Evolutionary conservation across 2,797 vertebrate species (phyloP), one percentile per base, ranked within the genome.

Genomic region (Selene dorsalis): DNA sequence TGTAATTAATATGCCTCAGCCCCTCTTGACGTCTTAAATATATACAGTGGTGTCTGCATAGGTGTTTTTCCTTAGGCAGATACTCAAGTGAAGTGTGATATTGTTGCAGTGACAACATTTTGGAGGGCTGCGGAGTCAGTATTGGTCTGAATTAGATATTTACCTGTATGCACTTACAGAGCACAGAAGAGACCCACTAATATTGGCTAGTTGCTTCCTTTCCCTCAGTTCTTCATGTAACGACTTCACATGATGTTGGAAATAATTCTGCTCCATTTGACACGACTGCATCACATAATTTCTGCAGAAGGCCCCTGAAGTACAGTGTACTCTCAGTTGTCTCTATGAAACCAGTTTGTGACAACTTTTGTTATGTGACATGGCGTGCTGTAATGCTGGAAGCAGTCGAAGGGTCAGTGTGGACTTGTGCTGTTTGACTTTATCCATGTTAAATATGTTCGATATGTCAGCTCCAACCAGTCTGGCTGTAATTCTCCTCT

Each of bases 1-100:
- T 72, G 39, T 52, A 30, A 60, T 80, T 79, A 10, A 20, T 10
- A 30, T 41, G 28, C 18, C 26, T 30, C 7, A 30, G 14, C 7
- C 2, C 16, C 14, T 55, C 22, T 26, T 6, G 12, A 50, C 12
- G 11, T 26, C 1, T 24, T 11, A n/a, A 20, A 50, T n/a, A 50
- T 50, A 22, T 50, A 50, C 48, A 50, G 10, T 22, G 22, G 17
- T 47, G 43, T 45, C 18, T 16, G 1, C 18, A 7, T 8, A n/a
- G n/a, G n/a, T 9, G 17, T 22, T 50, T 50, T 50, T 22, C n/a
- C 20, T 50, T 50, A 18, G 8, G 22, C 3, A 47, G 18, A 50
- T 11, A 50, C 3, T 50, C 10, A 22, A 48, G 12, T 50, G 10
- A 22, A 16, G 52, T 56, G 14, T 28, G 26, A 56, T 26, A 16